phyloP scores from a whole-genome alignment of 2,113 vertebrate species.

The Craseonycteris thonglongyai region DNA sequence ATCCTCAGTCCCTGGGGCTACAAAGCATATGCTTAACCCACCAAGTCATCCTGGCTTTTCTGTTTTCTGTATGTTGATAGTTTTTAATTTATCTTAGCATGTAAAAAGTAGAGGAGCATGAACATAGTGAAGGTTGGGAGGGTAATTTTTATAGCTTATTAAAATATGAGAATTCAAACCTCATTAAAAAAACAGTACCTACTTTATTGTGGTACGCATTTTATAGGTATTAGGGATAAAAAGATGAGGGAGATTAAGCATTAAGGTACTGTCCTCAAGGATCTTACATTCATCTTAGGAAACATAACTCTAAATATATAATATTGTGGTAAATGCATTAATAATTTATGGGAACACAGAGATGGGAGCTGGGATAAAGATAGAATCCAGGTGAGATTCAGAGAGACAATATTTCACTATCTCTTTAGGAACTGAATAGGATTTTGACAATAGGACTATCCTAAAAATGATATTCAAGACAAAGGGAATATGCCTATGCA shows the following conservation, averaged over 20 bases:
- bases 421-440: background rate
- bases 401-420: background rate
- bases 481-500: background rate
- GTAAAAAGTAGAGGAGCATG: background rate
- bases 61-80: background rate
- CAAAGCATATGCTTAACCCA: too few species aligned
- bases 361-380: background rate
- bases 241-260: background rate
- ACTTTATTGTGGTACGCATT: background rate
- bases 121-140: background rate
- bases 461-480: background rate
- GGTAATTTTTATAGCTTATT: background rate
- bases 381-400: background rate
- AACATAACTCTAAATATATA: background rate
- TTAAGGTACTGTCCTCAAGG: background rate
- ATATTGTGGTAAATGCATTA: background rate
- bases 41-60: too few species aligned
- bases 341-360: background rate
- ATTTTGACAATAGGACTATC: background rate
- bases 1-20: too few species aligned
- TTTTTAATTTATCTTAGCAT: conserved; percentile 1
- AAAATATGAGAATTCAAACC: background rate
- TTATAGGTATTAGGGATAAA: background rate
- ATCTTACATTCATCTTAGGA: background rate
- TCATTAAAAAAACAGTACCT: background rate